Conservation (phyloP, 2,113 vertebrate genomes). For the Opisthocomus hoazin region DNA sequence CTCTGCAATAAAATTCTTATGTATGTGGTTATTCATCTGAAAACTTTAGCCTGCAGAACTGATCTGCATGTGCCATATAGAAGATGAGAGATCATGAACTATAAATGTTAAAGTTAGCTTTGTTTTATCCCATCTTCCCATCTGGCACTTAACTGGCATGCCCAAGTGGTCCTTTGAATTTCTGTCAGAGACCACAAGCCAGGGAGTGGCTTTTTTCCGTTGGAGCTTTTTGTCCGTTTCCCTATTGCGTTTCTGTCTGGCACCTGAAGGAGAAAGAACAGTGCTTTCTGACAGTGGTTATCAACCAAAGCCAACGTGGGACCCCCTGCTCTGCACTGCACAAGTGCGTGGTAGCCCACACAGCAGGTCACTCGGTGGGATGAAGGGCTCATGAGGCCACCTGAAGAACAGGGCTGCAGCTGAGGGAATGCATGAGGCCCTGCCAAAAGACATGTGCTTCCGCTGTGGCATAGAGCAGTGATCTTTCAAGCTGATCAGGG, state of each 20-base stretch:
- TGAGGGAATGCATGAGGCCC: not conserved
- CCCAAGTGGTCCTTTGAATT: not conserved
- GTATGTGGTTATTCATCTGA: constrained; percentile 36
- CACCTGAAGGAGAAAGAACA: not conserved
- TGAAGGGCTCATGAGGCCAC: not conserved
- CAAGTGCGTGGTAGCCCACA: not conserved
- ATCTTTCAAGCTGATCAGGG: not conserved
- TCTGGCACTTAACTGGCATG: not conserved
- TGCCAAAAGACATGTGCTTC: not conserved
- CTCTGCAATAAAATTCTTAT: constrained; percentile 34
- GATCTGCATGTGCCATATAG: not conserved
- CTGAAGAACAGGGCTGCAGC: not conserved
- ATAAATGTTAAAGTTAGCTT: not conserved
- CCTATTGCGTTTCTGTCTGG: not conserved
- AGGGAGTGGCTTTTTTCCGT: not conserved
- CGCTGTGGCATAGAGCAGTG: not conserved
- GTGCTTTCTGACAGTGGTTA: not conserved
- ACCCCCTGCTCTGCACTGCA: not conserved
- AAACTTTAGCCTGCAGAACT: constrained; percentile 3
- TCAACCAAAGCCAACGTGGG: not conserved
- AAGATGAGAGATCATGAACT: not conserved
- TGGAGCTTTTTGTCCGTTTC: not conserved
- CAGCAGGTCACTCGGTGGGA: not conserved
- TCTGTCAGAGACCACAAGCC: not conserved
- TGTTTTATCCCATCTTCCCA: not conserved